These are phyloP conservation scores for Acanthiza pusilla DNA, from an alignment of 2,797 vertebrate genomes.

Conservation along the genomic window DNA sequence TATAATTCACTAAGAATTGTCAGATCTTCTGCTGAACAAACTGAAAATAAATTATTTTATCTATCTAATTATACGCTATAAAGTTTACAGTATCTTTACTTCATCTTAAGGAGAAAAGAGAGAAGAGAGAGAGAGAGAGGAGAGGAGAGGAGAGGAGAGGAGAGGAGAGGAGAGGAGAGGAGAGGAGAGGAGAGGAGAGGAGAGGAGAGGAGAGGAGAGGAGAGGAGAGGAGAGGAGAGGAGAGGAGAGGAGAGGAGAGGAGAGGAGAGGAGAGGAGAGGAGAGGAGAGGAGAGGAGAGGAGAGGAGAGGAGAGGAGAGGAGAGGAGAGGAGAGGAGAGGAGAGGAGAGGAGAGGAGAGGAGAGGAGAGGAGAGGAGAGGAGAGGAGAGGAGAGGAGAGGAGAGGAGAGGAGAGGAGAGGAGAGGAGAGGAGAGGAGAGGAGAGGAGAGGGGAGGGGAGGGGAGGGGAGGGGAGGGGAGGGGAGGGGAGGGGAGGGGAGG, in stretches of 20 bases:
- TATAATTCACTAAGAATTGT: background rate
- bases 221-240: no score
- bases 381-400: background rate
- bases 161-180: background rate
- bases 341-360: background rate
- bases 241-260: background rate
- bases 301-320: no score
- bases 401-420: background rate
- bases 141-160: background rate
- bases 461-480: no score
- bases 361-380: background rate
- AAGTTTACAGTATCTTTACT: background rate
- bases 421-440: no score
- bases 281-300: background rate
- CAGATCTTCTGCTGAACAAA: background rate
- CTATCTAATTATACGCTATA: background rate
- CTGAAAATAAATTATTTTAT: background rate
- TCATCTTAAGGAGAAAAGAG: background rate
- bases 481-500: no score
- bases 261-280: background rate
- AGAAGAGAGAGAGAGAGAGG: background rate
- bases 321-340: no score
- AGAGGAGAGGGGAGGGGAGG: no score
- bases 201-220: no score
- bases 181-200: background rate